phyloP scores from a whole-genome alignment of 92 coral and sea anemone genomes.

The Palythoa grandis region DNA sequence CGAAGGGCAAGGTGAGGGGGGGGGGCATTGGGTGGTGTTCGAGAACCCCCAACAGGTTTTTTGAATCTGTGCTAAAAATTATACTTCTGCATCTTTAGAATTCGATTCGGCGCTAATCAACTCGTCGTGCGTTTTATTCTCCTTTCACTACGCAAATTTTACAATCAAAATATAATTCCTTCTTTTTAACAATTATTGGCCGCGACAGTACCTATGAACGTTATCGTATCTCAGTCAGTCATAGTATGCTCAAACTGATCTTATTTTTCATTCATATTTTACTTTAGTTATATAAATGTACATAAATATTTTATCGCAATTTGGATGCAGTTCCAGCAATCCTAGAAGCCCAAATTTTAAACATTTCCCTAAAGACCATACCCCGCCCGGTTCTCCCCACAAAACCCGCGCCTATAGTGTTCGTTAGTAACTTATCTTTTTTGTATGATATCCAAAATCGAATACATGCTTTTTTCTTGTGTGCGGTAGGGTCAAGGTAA shows the following conservation, averaged over 20 bases:
- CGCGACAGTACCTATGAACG: background rate
- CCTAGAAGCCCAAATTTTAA: too few relatives aligned
- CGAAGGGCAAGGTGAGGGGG: background rate
- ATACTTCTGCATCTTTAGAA: background rate
- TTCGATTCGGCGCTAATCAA: background rate
- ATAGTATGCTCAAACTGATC: background rate
- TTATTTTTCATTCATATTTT: background rate
- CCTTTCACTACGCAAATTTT: conserved; percentile 15
- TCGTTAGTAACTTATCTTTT: too few relatives aligned
- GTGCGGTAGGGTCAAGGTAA: too few relatives aligned
- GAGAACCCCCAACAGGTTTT: too few relatives aligned
- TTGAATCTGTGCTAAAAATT: too few relatives aligned
- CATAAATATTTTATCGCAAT: background rate
- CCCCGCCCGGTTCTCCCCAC: background rate
- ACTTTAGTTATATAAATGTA: background rate
- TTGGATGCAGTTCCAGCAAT: background rate
- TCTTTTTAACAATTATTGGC: background rate
- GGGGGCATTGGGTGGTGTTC: background rate
- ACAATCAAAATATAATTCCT: background rate
- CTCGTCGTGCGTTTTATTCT: background rate
- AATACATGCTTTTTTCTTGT: too few relatives aligned
- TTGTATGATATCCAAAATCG: too few relatives aligned
- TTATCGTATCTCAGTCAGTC: background rate
- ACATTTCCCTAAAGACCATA: background rate
- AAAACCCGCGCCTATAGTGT: background rate